phyloP scores from a whole-genome alignment of 2,888 invertebrate species.

The Platycheirus rosarum region DNA sequence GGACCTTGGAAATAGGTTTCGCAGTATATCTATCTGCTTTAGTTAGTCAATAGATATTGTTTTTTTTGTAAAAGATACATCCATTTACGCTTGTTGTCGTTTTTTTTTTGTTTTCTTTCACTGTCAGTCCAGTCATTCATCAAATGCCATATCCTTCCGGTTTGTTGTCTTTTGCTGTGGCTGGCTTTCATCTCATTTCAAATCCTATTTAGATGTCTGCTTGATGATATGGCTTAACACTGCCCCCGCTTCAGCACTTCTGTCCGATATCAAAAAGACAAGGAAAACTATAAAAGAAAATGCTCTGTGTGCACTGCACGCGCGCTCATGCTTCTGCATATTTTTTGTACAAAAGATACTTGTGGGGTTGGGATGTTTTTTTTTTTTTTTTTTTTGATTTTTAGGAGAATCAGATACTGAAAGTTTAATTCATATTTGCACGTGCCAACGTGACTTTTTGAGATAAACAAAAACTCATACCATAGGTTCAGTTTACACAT shows the following conservation, averaged over 20 bases:
- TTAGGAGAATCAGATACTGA: slow-evolving; percentile 61
- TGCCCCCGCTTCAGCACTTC: not conserved
- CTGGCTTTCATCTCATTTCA: slow-evolving; percentile 24
- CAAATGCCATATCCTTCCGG: slow-evolving; percentile 14
- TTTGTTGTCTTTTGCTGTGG: slow-evolving; percentile 1
- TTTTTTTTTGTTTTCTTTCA: not conserved
- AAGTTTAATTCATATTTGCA: slow-evolving; percentile 67
- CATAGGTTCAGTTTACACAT: slow-evolving; percentile 18
- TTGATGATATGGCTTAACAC: slow-evolving; percentile 11
- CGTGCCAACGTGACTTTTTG: slow-evolving; percentile 68
- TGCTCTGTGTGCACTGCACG: slow-evolving; percentile 12
- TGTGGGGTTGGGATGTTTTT: not conserved
- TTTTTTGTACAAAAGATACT: slow-evolving; percentile 21
- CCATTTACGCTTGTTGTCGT: not conserved
- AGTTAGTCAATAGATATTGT: slow-evolving; percentile 19
- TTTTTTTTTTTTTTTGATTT: slow-evolving; percentile 10
- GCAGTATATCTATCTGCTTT: not conserved
- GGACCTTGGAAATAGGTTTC: slow-evolving; percentile 42
- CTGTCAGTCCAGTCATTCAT: not conserved
- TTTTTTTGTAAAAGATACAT: slow-evolving; percentile 6
- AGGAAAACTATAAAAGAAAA: slow-evolving; percentile 36
- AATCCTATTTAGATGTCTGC: slow-evolving; percentile 28
- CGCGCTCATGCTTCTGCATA: slow-evolving; percentile 36
- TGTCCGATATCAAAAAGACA: slow-evolving; percentile 8
- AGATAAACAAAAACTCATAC: slow-evolving; percentile 39